Base-by-base conservation (phyloP, 2,888 invertebrate genomes). In the Amiota minor region DNA sequence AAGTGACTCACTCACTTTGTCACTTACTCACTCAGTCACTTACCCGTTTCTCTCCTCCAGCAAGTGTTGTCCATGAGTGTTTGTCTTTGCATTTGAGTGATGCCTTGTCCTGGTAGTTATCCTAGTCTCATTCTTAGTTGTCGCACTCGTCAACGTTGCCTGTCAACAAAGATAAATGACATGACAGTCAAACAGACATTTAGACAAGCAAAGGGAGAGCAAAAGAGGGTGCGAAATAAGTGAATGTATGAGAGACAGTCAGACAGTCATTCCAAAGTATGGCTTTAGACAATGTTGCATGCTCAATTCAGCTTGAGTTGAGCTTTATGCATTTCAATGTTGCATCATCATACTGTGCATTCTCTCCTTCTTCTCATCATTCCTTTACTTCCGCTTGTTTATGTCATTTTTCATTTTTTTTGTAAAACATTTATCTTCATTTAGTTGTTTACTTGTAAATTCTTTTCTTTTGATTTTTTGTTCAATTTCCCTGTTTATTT, bases 391-490 rank as follows among this genome's bases (percentile, higher is more conserved):
- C 53, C 3, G 53, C 53, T 50, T 50, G 53, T 50, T 50, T 50
- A n/a, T 50, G 53, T 50, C 11, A 50, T 59, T 59, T 59, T 59
- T 59, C 9, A 12, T 62, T 35, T 18, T 18, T 45, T 23, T 49
- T 16, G 10, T 18, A 65, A 65, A 11, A 20, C 59, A 59, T 65
- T 65, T 65, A 18, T 65, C 47, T 65, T 65, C 65, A 65, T 65
- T 65, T 65, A 45, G 46, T 65, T 65, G 65, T 65, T 65, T 65
- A 65, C 65, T 18, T 20, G 59, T 59, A 59, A 59, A 59, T 64
- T 70, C 67, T 77, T 71, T 68, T 83, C n/a, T 49, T 45, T 45
- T 12, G 59, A 10, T 46, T 70, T 35, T 46, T 59, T 46, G 16
- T 47, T 16, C n/a, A 14, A 16, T 46, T 16, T 70, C 72, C 78